phyloP scores from a whole-genome alignment of 2,888 invertebrate species.

The Masnerella sp. region DNA sequence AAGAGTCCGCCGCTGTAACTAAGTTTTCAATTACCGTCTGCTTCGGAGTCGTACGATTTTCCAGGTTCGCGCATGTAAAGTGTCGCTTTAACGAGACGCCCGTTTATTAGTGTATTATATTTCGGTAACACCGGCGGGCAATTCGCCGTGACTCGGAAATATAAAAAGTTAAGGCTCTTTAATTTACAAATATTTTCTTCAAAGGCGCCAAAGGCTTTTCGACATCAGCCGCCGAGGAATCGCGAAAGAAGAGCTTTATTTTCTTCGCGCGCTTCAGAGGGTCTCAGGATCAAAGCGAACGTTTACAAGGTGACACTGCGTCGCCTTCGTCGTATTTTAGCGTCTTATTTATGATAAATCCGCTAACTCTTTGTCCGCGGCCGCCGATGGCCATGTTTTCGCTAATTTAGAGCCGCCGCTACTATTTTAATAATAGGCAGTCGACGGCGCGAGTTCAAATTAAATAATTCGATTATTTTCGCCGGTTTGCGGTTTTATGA shows the following conservation, averaged over 20 bases:
- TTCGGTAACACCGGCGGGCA: slow-evolving; percentile 24
- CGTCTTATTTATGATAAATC: slow-evolving; percentile 53
- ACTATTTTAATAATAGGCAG: slow-evolving; percentile 29
- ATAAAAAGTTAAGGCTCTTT: slow-evolving; percentile 45
- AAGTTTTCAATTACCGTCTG: no score
- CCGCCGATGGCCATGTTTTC: slow-evolving; percentile 28
- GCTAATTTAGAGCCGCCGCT: slow-evolving; percentile 25
- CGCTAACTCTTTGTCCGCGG: slow-evolving; percentile 42
- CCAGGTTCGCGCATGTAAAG: neutral
- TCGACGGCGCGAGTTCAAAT: slow-evolving; percentile 22
- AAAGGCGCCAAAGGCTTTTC: slow-evolving; percentile 49
- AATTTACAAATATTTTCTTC: slow-evolving; percentile 57
- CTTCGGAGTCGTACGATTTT: neutral
- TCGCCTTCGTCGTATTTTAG: slow-evolving; percentile 33
- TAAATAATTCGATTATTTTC: slow-evolving; percentile 18
- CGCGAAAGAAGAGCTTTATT: slow-evolving; percentile 53
- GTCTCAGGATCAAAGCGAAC: slow-evolving; percentile 52
- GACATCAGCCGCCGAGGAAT: slow-evolving; percentile 49
- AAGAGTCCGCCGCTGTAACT: no score
- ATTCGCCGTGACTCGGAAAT: slow-evolving; percentile 24
- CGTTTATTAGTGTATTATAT: slow-evolving; percentile 27
- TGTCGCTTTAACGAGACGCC: slow-evolving; percentile 16
- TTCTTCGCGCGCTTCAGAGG: slow-evolving; percentile 40
- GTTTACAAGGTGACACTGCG: slow-evolving; percentile 51
- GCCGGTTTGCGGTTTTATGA: no score